Evolutionary conservation across 2,113 vertebrate species (phyloP), one percentile per base, ranked within the genome.

Genomic region (Microcebus griseorufus): DNA sequence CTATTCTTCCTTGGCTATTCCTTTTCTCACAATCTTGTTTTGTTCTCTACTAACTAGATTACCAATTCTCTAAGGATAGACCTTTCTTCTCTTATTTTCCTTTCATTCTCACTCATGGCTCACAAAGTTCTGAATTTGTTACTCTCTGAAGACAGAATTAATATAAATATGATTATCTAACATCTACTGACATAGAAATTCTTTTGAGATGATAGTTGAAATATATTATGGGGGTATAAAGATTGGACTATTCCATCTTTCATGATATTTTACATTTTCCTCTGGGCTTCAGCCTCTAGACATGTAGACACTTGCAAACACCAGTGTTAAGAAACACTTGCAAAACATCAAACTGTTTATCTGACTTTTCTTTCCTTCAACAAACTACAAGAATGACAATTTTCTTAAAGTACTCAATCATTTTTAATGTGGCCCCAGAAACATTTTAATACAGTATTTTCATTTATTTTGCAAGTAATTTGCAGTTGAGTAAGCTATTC

Each of bases 401-500:
- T 34, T 96, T 94, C 95, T 92, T 75, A 94, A 96, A 94, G 45
- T 58, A 83, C 45, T 96, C 29, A 65, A 32, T 98, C 79, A 92
- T 94, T 96, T 97, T 97, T 95, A 97, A 98, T 94, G 92, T 89
- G 91, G 94, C 62, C 65, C n/a, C n/a, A 87, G 94, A 92, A 97
- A 96, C 64, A 76, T 95, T 93, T 93, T 89, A 92, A 92, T 96
- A 87, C 3, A 60, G 23, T 93, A 67, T 95, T 97, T 96, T 97
- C 75, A 97, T 84, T 94, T 37, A 94, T 95, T 96, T 97, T 97
- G 85, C 32, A 96, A 96, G 88, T 25, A 94, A 80, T 96, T 98
- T 93, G 17, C 53, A 83, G 73, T 65, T 96, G 88, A 89, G 23
- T 84, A 96, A 97, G 53, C 51, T 75, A 87, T 29, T 16, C 45